phyloP scores from a whole-genome alignment of 2,797 vertebrate genomes.

The Molossus alvarezi region DNA sequence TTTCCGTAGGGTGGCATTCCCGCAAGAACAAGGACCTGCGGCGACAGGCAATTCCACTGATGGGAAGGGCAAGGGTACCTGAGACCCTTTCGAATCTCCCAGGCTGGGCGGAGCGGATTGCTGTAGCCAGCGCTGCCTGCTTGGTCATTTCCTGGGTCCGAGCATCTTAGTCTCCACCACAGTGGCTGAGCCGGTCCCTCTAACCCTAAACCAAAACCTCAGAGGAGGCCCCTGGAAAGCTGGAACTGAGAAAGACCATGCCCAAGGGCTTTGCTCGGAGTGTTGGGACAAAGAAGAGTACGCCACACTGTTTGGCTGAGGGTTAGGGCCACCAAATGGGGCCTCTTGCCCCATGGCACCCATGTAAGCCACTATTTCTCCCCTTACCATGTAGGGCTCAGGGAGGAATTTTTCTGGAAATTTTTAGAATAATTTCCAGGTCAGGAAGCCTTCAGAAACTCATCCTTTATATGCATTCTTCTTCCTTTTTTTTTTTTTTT shows the following conservation, averaged over 20 bases:
- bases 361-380: accelerated
- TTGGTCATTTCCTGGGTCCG: neutral
- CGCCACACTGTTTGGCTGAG: neutral
- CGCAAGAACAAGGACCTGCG: accelerated
- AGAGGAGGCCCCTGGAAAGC: neutral
- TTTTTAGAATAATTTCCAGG: neutral
- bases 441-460: neutral
- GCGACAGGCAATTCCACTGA: accelerated
- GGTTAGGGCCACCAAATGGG: neutral
- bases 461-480: neutral
- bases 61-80: neutral
- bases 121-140: neutral
- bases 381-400: neutral
- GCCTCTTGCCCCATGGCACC: accelerated
- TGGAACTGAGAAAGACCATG: neutral
- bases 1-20: neutral
- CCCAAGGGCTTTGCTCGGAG: neutral
- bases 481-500: neutral
- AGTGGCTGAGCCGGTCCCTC: neutral
- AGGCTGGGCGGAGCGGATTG: neutral
- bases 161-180: neutral
- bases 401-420: neutral
- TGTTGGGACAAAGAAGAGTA: neutral
- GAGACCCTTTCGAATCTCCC: neutral
- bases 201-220: neutral